Base-by-base conservation (phyloP, 2,888 invertebrate genomes). In the Bombylius discolor region DNA sequence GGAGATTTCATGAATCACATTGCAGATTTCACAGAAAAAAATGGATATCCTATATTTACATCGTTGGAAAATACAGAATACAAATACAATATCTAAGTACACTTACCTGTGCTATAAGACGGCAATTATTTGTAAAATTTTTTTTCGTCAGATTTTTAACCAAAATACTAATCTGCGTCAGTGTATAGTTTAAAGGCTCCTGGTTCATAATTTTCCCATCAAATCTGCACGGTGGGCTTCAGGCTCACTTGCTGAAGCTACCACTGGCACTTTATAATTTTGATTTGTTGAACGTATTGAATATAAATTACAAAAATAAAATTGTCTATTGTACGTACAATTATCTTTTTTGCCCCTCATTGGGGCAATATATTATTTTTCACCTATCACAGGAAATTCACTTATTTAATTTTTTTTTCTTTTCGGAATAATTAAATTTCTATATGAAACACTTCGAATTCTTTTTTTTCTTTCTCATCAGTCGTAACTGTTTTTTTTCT, bases 101-200 rank as follows among this genome's bases (percentile, higher is more conserved):
- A 64, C 87, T 84, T 78, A 95, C 95, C 83, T 89, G 84, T 73
- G 84, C 81, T 76, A 96, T 83, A 79, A 91, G 92, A 77, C 85
- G 85, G 77, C 85, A 84, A 74, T 86, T 88, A 76, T 89, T 86
- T 79, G 89, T 89, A 79, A 85, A 90, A 81, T 94, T 95, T 81
- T 91, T 93, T 84, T 94, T 95, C 77, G 83, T 91, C 81, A 95
- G 84, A 82, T 89, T 90, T 78, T 86, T 84, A 83, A 95, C 90
- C 80, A 94, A 89, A 85, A 89, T 89, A 87, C 89, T 89, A 81
- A 96, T 95, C 87, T 95, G 93, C 84, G 91, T 90, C 87, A 95
- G 87, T 84, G 94, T 90, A 87, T 93, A 89, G 83, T 90, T 91
- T 84, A 93, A 85, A 84, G 94, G 88, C 86, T 95, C 95, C 85